Conservation (phyloP, 2,113 vertebrate genomes). For the Heloderma charlesbogerti region DNA sequence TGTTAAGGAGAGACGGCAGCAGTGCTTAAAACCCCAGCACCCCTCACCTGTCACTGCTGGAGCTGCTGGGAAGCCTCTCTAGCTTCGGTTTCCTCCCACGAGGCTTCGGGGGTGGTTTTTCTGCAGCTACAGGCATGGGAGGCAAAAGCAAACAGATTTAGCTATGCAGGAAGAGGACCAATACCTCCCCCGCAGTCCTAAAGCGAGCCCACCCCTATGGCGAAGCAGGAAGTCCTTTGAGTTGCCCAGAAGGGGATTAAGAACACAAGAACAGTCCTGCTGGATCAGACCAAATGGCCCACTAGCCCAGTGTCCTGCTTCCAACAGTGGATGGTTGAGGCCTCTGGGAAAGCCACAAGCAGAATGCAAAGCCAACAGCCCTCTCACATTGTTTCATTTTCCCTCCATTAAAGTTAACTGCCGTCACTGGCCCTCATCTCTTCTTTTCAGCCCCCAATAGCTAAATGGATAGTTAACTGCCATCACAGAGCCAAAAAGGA, state of each 20-base stretch:
- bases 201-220: background rate
- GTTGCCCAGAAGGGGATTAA: background rate
- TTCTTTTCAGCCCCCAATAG: too few species aligned
- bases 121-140: slow-evolving; percentile 53
- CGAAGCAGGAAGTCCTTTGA: background rate
- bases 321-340: too few species aligned
- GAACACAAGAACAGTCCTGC: background rate
- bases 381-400: too few species aligned
- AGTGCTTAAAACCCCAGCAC: accelerated
- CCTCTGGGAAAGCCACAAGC: background rate
- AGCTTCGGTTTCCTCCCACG: slow-evolving; percentile 88
- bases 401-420: too few species aligned
- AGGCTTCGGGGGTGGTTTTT: slow-evolving; percentile 90
- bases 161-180: too few species aligned
- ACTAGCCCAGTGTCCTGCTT: too few species aligned
- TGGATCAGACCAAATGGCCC: too few species aligned
- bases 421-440: too few species aligned
- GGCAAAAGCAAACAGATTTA: background rate
- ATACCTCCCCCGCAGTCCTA: background rate
- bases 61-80: slow-evolving; percentile 82
- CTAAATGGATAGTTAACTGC: too few species aligned
- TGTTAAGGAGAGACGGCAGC: background rate
- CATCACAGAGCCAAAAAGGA: too few species aligned
- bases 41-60: slow-evolving; percentile 92
- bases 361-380: background rate